Percentiles rank a stretch among this genome's conserved stretches.
These are phyloP conservation scores for Sebastes steindachneri DNA, from an alignment of 2,797 vertebrate species.

Conservation along the genomic window DNA sequence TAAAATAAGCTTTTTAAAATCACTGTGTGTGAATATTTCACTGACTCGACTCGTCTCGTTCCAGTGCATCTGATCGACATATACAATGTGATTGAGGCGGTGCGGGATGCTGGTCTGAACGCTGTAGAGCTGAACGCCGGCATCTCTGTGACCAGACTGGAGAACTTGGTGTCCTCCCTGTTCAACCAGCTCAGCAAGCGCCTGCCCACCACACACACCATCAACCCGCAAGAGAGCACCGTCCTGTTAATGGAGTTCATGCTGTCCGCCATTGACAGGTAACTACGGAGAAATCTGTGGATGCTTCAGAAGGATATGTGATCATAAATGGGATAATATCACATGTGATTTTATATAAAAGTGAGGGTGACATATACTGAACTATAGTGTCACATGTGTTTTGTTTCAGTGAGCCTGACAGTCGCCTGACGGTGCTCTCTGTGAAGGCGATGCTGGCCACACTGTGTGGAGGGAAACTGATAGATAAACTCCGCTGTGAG, in stretches of 20 bases:
- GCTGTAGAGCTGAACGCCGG: slow-evolving; percentile 86
- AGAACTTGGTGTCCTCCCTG: slow-evolving; percentile 92
- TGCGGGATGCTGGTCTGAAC: slow-evolving; percentile 93
- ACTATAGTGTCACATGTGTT: neutral
- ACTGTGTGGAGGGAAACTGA: slow-evolving; percentile 94
- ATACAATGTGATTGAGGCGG: slow-evolving; percentile 95
- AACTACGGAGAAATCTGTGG: neutral
- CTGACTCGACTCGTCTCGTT: neutral
- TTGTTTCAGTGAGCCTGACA: slow-evolving; percentile 89
- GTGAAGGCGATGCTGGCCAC: slow-evolving; percentile 94
- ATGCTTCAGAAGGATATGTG: neutral
- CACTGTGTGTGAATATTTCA: neutral
- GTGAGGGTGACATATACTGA: neutral
- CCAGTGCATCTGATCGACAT: slow-evolving; percentile 94
- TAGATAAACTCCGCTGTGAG: slow-evolving; percentile 97
- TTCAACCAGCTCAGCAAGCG: slow-evolving; percentile 95
- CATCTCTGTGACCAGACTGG: slow-evolving; percentile 89
- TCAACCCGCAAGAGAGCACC: slow-evolving; percentile 90
- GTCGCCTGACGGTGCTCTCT: slow-evolving; percentile 91
- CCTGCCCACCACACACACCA: slow-evolving; percentile 91
- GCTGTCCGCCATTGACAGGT: slow-evolving; percentile 90
- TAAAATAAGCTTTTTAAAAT: neutral
- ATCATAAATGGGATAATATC: neutral
- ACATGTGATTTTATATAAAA: neutral
- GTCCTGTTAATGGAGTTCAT: slow-evolving; percentile 92